A percentile compares a stretch with the other conserved stretches of the same genome.
These are phyloP conservation scores for Trachymyrmex septentrionalis DNA, from an alignment of 1,140 invertebrate species.

Conservation along the genomic window DNA sequence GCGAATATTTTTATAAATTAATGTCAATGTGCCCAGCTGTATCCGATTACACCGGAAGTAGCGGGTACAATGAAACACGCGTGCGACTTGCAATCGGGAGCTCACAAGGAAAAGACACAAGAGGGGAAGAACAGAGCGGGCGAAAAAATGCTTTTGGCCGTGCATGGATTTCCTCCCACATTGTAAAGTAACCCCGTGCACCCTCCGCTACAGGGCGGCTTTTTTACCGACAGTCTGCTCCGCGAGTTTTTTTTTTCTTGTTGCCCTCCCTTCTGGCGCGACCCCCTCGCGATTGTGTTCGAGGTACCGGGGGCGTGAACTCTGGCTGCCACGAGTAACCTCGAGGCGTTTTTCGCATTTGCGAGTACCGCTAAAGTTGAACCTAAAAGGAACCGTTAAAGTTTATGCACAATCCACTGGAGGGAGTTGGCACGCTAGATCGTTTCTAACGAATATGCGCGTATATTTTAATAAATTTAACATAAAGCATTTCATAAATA, in stretches of 20 bases:
- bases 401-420: slow-evolving; percentile 61
- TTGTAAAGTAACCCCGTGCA: slow-evolving; percentile 74
- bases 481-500: background rate
- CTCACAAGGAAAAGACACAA: slow-evolving; percentile 56
- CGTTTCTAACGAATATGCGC: background rate
- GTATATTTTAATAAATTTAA: background rate
- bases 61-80: slow-evolving; percentile 76
- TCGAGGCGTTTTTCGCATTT: slow-evolving; percentile 77
- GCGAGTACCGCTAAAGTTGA: slow-evolving; percentile 55
- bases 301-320: slow-evolving; percentile 75
- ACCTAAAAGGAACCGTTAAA: slow-evolving; percentile 61
- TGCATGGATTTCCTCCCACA: slow-evolving; percentile 78
- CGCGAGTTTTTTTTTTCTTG: slow-evolving; percentile 69
- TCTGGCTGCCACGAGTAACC: slow-evolving; percentile 73
- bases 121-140: slow-evolving; percentile 45
- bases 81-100: slow-evolving; percentile 66
- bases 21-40: slow-evolving; percentile 82
- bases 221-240: slow-evolving; percentile 68
- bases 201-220: slow-evolving; percentile 60
- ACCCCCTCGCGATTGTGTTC: slow-evolving; percentile 74
- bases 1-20: slow-evolving; percentile 85
- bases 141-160: slow-evolving; percentile 75
- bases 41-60: slow-evolving; percentile 84
- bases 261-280: slow-evolving; percentile 56
- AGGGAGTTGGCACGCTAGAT: background rate